phyloP scores from a whole-genome alignment of 1,140 invertebrate species.

The Anagrus nilaparvatae region DNA sequence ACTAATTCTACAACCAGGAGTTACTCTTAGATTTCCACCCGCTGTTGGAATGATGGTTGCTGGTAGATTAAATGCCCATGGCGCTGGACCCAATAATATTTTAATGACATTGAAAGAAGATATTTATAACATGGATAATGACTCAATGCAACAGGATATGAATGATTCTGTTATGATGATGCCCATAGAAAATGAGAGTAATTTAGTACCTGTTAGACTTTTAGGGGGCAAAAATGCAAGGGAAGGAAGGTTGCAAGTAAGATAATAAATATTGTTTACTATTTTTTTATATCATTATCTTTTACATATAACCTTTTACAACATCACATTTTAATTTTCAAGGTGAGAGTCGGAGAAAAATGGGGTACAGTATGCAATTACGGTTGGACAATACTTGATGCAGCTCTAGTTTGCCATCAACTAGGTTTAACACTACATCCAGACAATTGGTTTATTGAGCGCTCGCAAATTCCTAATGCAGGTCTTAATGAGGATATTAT shows the following conservation, averaged over 20 bases:
- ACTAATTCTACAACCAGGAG: slow-evolving; percentile 75
- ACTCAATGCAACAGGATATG: slow-evolving; percentile 35
- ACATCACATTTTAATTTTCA: slow-evolving; percentile 19
- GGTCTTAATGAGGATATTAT: slow-evolving; percentile 68
- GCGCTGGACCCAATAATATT: slow-evolving; percentile 64
- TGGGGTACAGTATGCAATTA: slow-evolving; percentile 98
- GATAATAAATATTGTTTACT: background rate
- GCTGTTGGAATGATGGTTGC: slow-evolving; percentile 95
- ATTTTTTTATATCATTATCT: background rate
- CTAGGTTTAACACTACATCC: slow-evolving; percentile 87
- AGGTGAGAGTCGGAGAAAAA: slow-evolving; percentile 65
- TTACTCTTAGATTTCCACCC: slow-evolving; percentile 76
- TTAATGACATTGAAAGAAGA: slow-evolving; percentile 69
- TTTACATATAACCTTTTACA: background rate
- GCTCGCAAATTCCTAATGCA: slow-evolving; percentile 66
- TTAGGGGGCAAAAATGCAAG: slow-evolving; percentile 61
- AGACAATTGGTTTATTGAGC: slow-evolving; percentile 78
- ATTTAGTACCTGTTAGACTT: slow-evolving; percentile 57
- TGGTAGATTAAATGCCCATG: slow-evolving; percentile 75
- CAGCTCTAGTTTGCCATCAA: slow-evolving; percentile 90
- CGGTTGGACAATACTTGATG: slow-evolving; percentile 86
- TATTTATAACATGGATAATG: slow-evolving; percentile 51
- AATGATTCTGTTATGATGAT: slow-evolving; percentile 35
- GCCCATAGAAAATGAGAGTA: slow-evolving; percentile 36
- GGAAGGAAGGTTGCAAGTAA: slow-evolving; percentile 72